Percentiles rank a stretch among this genome's conserved stretches.
These are phyloP conservation scores for Drosophila punjabiensis DNA, from an alignment of 1,140 invertebrate species.

Conservation along the genomic window DNA sequence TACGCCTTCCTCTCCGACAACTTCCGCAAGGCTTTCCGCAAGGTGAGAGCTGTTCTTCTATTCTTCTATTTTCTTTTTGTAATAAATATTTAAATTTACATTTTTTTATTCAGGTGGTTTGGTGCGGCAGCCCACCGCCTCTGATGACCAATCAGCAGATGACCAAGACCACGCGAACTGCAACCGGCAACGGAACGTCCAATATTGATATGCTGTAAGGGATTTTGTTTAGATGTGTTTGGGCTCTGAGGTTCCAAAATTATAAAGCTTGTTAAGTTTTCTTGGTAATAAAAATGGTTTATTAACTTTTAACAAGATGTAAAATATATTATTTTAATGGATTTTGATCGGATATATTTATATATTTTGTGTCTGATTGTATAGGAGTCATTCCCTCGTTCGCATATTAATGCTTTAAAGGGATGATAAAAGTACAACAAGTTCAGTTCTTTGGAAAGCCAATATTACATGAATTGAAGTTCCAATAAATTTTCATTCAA, in stretches of 20 bases:
- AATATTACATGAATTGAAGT: background rate
- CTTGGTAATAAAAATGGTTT: slow-evolving; percentile 3
- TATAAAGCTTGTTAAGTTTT: background rate
- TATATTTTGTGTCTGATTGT: too few species aligned
- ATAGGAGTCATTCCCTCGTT: too few species aligned
- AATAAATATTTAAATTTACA: background rate
- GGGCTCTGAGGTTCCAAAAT: background rate
- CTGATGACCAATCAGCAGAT: slow-evolving; percentile 72
- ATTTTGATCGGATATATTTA: too few species aligned
- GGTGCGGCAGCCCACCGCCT: slow-evolving; percentile 80
- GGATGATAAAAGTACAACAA: too few species aligned
- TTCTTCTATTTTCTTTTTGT: background rate
- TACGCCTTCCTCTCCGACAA: slow-evolving; percentile 96
- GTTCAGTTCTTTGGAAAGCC: too few species aligned
- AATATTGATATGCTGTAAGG: slow-evolving; percentile 83
- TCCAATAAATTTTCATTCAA: background rate
- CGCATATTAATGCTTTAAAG: too few species aligned
- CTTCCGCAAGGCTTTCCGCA: slow-evolving; percentile 93
- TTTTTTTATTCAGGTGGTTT: slow-evolving; percentile 62
- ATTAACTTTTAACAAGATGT: background rate
- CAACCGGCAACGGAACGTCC: slow-evolving; percentile 82
- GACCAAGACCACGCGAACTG: slow-evolving; percentile 82
- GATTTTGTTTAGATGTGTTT: background rate
- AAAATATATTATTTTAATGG: background rate
- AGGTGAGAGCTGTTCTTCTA: slow-evolving; percentile 75